These are phyloP conservation scores for Syngnathus typhle DNA, from an alignment of 2,113 vertebrate genomes.

Conservation along the genomic window DNA sequence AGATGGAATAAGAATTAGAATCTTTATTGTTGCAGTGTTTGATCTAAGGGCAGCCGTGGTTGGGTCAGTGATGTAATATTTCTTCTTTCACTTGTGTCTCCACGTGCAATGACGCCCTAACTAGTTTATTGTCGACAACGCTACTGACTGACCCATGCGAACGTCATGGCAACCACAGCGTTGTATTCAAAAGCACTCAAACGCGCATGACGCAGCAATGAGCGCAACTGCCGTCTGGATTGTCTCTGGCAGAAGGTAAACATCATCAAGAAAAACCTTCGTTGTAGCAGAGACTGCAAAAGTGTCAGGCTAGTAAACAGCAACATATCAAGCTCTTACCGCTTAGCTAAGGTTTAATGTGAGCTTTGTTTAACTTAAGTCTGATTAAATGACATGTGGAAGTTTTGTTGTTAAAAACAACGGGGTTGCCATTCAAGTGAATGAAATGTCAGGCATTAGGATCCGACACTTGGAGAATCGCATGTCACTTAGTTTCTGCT, in stretches of 20 bases:
- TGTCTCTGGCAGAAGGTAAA: constrained; percentile 32
- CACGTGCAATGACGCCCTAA: constrained; percentile 14
- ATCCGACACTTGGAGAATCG: background rate
- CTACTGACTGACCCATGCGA: constrained; percentile 23
- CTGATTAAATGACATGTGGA: background rate
- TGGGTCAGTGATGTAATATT: background rate
- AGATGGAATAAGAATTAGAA: background rate
- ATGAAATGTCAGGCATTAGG: background rate
- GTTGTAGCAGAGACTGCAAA: constrained; percentile 18
- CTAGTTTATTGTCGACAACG: constrained; percentile 25
- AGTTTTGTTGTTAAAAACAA: background rate
- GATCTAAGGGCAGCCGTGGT: background rate
- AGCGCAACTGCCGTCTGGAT: constrained; percentile 48
- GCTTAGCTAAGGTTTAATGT: background rate
- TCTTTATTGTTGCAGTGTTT: too few species aligned
- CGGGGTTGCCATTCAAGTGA: background rate
- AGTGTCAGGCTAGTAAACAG: background rate
- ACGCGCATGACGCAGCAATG: constrained; percentile 21
- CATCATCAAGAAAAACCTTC: constrained; percentile 26
- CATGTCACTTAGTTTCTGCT: too few species aligned
- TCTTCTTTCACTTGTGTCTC: constrained; percentile 1
- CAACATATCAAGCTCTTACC: background rate
- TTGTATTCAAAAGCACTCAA: constrained; percentile 25
- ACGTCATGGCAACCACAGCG: constrained; percentile 37
- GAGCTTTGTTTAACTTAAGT: background rate